Evolutionary conservation across 1,140 invertebrate species (phyloP), one percentile per base, ranked within the genome.

Genomic region (Pseudomyrmex pallidus): DNA sequence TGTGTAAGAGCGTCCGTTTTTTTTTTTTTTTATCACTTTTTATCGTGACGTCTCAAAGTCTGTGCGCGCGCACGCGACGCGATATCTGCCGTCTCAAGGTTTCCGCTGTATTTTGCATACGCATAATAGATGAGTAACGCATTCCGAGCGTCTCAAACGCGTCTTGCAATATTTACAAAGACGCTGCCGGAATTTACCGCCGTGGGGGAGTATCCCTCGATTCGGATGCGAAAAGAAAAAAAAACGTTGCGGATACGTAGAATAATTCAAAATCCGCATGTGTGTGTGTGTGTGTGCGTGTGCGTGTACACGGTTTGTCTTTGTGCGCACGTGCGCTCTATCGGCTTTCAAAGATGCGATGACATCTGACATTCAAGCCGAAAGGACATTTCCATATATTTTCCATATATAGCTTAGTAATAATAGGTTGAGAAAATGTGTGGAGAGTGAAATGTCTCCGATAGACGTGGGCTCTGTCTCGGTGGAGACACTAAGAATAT

Each of bases 11-110:
- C 15, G 12, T 22, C 0, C 20, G 25, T 25, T 64, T 76, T 76
- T 77, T 20, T 12, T 44, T 13, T 9, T 20, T 12, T 44, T 13
- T 9, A 13, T 7, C 10, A 15, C 8, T 57, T 54, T 56, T 68
- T 77, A 67, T 68, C 63, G 22, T n/a, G n/a, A 77, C 35, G 50
- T 46, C 13, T 77, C 74, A 46, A 67, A 68, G 63, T 77, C 35
- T 56, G 17, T 17, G 22, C 20, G 12, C 46, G 17, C 25, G 12
- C 46, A 13, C 25, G 46, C 20, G 12, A 20, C n/a, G 5, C 59
- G 10, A 67, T 56, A 54, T 44, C 17, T 13, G 22, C n/a, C 52
- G 10, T 15, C n/a, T 50, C 63, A 77, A 68, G 50, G 52, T 68
- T 2, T 46, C 35, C 25, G n/a, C 8, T 8, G 12, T 56, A 67